phyloP scores from a whole-genome alignment of 2,888 invertebrate species.

The Lochmaea crataegi region DNA sequence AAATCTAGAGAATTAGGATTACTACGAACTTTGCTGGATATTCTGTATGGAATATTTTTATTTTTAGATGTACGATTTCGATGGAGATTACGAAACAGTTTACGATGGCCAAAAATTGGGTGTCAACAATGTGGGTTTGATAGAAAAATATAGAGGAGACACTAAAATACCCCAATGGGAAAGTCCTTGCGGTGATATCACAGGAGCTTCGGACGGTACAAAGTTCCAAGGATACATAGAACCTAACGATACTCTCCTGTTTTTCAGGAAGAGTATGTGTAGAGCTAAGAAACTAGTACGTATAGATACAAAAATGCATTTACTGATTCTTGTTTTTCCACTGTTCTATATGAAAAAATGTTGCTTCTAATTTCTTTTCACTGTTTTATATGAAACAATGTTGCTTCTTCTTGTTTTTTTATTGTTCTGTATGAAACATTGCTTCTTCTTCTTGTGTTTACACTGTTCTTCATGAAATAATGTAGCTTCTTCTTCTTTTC shows the following conservation, averaged over 20 bases:
- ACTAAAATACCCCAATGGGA: slow-evolving; percentile 82
- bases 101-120: slow-evolving; percentile 77
- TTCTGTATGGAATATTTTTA: background rate
- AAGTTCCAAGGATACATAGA: slow-evolving; percentile 81
- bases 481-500: too few species aligned
- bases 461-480: background rate
- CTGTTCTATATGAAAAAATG: too few species aligned
- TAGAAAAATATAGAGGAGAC: slow-evolving; percentile 81
- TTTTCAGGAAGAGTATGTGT: slow-evolving; percentile 88
- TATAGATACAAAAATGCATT: slow-evolving; percentile 34
- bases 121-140: slow-evolving; percentile 71
- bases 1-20: too few species aligned
- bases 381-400: background rate
- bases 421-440: too few species aligned
- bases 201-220: slow-evolving; percentile 84
- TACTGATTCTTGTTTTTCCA: background rate
- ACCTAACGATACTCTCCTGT: slow-evolving; percentile 76
- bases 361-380: too few species aligned
- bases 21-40: too few species aligned
- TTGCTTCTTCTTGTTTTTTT: background rate
- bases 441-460: too few species aligned
- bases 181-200: slow-evolving; percentile 80
- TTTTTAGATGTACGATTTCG: slow-evolving; percentile 86
- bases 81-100: slow-evolving; percentile 82
- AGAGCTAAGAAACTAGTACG: slow-evolving; percentile 82